Conservation (phyloP, 2,797 vertebrate genomes). For the Clarias fuscus region DNA sequence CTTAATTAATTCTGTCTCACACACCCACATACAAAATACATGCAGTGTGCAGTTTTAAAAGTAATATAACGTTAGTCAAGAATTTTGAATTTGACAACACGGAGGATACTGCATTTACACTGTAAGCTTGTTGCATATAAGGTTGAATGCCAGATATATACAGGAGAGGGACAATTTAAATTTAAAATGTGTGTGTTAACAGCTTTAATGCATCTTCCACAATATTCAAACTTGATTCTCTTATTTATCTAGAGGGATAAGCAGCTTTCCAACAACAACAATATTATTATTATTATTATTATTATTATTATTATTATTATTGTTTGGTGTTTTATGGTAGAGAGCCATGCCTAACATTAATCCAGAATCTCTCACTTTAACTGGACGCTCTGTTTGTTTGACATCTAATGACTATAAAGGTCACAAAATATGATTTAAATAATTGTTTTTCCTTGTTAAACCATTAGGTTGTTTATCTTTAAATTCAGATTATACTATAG, state of each 20-base stretch:
- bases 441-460: neutral
- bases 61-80: neutral
- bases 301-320: too few species aligned
- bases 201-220: neutral
- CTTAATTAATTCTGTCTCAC: too few species aligned
- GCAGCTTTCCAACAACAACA: neutral
- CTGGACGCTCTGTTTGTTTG: neutral
- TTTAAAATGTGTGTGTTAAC: neutral
- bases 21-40: neutral
- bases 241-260: neutral
- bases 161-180: neutral
- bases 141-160: neutral
- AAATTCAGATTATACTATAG: too few species aligned
- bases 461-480: neutral
- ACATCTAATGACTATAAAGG: neutral
- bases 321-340: neutral
- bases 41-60: neutral
- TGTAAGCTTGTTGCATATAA: neutral
- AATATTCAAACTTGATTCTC: neutral
- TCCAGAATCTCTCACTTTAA: neutral
- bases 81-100: neutral
- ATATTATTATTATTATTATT: too few species aligned
- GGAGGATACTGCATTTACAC: neutral
- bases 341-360: neutral
- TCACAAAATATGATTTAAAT: neutral